Evolutionary conservation across 2,888 invertebrate species (phyloP).

Genomic region (Euplagia quadripunctaria): DNA sequence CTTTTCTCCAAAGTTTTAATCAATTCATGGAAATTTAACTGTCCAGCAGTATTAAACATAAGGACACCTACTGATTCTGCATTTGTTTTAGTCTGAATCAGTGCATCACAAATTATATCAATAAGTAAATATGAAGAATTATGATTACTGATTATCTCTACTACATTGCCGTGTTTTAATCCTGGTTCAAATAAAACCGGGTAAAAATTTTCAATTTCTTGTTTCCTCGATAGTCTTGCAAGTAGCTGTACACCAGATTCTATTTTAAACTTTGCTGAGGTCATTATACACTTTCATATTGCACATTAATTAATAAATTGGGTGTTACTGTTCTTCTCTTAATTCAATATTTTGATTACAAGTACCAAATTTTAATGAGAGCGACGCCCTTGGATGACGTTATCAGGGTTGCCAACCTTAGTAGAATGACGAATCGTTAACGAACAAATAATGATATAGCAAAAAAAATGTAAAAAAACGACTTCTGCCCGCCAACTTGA

Average conservation of each 20-base stretch:
- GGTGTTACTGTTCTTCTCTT: too few species aligned
- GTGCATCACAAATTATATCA: slow-evolving; percentile 73
- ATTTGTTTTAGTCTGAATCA: slow-evolving; percentile 61
- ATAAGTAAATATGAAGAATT: slow-evolving; percentile 62
- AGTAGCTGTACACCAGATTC: slow-evolving; percentile 89
- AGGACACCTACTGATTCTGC: slow-evolving; percentile 71
- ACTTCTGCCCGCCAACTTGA: too few species aligned
- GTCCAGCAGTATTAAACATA: slow-evolving; percentile 78
- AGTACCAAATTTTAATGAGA: too few species aligned
- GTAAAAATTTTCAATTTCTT: slow-evolving; percentile 79
- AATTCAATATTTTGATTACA: too few species aligned
- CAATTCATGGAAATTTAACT: slow-evolving; percentile 66
- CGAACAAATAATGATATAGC: too few species aligned
- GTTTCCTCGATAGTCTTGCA: slow-evolving; percentile 80
- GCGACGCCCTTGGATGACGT: too few species aligned
- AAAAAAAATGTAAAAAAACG: too few species aligned
- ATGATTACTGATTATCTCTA: slow-evolving; percentile 72
- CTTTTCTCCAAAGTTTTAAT: slow-evolving; percentile 54
- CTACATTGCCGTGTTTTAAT: slow-evolving; percentile 67
- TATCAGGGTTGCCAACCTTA: too few species aligned
- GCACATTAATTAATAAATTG: background rate
- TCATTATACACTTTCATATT: slow-evolving; percentile 20
- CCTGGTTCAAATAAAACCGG: slow-evolving; percentile 76
- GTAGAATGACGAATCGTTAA: too few species aligned
- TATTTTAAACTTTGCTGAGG: slow-evolving; percentile 65